Conservation (phyloP, 2,888 invertebrate genomes). For the Athalia cordata region DNA sequence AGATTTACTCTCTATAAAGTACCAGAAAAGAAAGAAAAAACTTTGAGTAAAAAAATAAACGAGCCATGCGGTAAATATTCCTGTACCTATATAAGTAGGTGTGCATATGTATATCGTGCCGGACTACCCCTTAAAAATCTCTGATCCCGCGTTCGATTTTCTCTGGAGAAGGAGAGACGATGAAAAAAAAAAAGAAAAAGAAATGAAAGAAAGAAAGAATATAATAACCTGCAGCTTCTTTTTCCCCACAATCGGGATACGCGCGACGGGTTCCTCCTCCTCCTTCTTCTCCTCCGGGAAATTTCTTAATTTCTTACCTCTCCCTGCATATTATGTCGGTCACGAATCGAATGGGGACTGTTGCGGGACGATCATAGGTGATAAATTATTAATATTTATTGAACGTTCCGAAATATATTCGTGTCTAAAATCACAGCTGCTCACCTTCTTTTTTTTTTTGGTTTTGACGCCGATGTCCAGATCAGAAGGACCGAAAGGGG, state of each 20-base stretch:
- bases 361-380: background rate
- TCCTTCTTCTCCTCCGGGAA: slow-evolving; percentile 16
- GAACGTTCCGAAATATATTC: background rate
- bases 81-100: no score
- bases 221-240: slow-evolving; percentile 1
- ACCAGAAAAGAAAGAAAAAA: no score
- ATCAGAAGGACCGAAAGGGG: no score
- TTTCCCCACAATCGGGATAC: background rate
- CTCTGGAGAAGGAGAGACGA: background rate
- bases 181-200: no score
- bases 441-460: background rate
- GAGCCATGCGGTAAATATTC: no score
- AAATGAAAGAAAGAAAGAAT: background rate
- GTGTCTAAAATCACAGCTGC: background rate
- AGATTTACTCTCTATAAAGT: no score
- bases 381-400: slow-evolving; percentile 39
- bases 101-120: no score
- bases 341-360: slow-evolving; percentile 25
- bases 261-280: background rate
- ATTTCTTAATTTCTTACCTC: slow-evolving; percentile 34
- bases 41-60: no score
- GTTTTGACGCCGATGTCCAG: no score
- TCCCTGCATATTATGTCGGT: slow-evolving; percentile 19
- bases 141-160: slow-evolving; percentile 25
- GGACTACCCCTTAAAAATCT: no score